Evolutionary conservation across 2,113 vertebrate species (phyloP).

Genomic region (Labeo rohita): DNA sequence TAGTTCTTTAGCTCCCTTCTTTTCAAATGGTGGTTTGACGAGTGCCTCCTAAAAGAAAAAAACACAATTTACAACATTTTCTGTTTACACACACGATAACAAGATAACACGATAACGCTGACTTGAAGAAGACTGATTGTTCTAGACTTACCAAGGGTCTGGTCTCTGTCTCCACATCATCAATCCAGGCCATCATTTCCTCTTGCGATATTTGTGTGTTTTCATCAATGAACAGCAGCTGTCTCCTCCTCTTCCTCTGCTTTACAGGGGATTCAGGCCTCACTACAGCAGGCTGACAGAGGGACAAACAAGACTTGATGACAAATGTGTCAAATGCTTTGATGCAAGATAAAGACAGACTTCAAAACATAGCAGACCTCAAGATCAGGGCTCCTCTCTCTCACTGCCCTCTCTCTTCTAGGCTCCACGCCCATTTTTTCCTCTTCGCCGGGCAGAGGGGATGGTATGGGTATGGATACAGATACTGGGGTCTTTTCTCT

Average conservation of each 20-base stretch:
- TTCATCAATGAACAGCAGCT: constrained; percentile 72
- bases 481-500: constrained; percentile 61
- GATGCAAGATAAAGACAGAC: neutral
- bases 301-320: neutral
- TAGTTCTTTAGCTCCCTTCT: constrained; percentile 59
- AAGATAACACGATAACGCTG: neutral
- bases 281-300: constrained; percentile 30
- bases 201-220: constrained; percentile 69
- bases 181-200: constrained; percentile 58
- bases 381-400: constrained; percentile 53
- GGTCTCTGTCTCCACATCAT: constrained; percentile 59
- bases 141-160: constrained; percentile 30
- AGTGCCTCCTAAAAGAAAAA: constrained; percentile 21
- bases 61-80: neutral
- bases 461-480: neutral
- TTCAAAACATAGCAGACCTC: constrained; percentile 14
- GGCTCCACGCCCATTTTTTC: neutral
- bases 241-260: constrained; percentile 58
- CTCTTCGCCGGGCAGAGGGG: constrained; percentile 24
- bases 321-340: neutral
- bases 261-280: constrained; percentile 28
- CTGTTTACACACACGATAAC: neutral
- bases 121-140: neutral
- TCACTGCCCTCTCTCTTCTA: neutral
- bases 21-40: constrained; percentile 20